phyloP scores from a whole-genome alignment of 2,888 invertebrate species.

The Odontocerum albicorne region DNA sequence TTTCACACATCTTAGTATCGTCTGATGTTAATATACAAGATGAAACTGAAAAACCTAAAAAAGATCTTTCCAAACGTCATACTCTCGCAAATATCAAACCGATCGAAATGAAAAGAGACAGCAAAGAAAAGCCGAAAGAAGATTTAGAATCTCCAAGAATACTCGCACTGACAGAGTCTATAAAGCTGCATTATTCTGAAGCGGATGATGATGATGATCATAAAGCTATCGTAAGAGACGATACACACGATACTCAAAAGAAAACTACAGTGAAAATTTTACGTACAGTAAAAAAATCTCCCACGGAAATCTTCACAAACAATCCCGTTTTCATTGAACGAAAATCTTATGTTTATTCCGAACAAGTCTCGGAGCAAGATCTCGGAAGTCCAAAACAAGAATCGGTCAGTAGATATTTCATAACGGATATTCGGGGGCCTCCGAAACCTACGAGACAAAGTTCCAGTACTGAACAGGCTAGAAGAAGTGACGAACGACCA shows the following conservation, averaged over 20 bases:
- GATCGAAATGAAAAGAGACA: neutral
- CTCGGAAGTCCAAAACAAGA: constrained; percentile 22
- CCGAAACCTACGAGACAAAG: constrained; percentile 23
- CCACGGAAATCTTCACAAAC: constrained; percentile 10
- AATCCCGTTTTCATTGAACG: constrained; percentile 1
- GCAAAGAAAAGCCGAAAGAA: neutral
- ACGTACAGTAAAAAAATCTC: constrained; percentile 18
- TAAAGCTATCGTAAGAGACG: constrained; percentile 4
- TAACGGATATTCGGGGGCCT: constrained; percentile 20
- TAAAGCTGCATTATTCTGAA: constrained; percentile 2
- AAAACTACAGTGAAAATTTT: constrained; percentile 27
- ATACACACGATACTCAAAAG: neutral
- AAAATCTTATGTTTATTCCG: constrained; percentile 16
- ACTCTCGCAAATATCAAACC: constrained; percentile 15
- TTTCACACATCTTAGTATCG: constrained; percentile 29
- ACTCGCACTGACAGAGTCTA: constrained; percentile 6
- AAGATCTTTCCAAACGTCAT: constrained; percentile 16
- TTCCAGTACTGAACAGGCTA: neutral
- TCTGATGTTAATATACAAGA: constrained; percentile 28
- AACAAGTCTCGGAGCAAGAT: constrained; percentile 26
- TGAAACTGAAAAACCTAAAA: constrained; percentile 20
- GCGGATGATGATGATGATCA: constrained; percentile 9
- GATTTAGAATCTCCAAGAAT: constrained; percentile 20
- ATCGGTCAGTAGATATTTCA: constrained; percentile 27
- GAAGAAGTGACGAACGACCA: neutral